A percentile compares a stretch with the other conserved stretches of the same genome.
Conservation (phyloP, 2,797 vertebrate genomes). For the Clamator glandarius region DNA sequence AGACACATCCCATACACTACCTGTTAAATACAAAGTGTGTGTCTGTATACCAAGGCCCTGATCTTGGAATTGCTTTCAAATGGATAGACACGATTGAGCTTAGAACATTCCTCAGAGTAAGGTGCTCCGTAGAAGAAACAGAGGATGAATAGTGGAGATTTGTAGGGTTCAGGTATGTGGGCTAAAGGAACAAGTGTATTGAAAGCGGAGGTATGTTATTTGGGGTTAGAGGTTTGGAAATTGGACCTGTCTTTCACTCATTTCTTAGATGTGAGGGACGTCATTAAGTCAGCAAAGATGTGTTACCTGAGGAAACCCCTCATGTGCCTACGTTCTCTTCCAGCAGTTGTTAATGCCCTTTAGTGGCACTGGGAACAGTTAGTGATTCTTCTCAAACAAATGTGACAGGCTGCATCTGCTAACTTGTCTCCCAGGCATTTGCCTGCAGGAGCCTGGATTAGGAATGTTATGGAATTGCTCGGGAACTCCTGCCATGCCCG, state of each 20-base stretch:
- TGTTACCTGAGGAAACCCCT: not conserved
- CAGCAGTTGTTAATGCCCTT: not conserved
- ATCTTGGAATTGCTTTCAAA: not conserved
- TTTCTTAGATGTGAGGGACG: not conserved
- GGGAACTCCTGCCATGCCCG: not conserved
- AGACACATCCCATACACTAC: not conserved
- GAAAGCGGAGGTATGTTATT: not conserved
- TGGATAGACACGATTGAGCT: not conserved
- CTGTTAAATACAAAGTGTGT: not conserved
- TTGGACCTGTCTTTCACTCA: not conserved
- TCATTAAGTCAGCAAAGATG: not conserved
- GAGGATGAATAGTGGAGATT: not conserved
- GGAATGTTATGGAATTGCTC: not conserved
- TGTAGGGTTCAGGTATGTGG: not conserved
- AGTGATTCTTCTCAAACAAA: not conserved
- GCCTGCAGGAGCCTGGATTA: not conserved
- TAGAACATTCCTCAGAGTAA: not conserved
- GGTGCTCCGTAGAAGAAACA: not conserved
- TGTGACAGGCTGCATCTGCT: not conserved
- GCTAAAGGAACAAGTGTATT: not conserved
- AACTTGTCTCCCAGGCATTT: not conserved
- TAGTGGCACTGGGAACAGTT: not conserved
- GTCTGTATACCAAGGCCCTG: not conserved
- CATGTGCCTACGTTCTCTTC: not conserved
- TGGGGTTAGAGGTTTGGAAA: not conserved